Conservation (phyloP, 2,113 vertebrate genomes). For the Asarcornis scutulata region DNA sequence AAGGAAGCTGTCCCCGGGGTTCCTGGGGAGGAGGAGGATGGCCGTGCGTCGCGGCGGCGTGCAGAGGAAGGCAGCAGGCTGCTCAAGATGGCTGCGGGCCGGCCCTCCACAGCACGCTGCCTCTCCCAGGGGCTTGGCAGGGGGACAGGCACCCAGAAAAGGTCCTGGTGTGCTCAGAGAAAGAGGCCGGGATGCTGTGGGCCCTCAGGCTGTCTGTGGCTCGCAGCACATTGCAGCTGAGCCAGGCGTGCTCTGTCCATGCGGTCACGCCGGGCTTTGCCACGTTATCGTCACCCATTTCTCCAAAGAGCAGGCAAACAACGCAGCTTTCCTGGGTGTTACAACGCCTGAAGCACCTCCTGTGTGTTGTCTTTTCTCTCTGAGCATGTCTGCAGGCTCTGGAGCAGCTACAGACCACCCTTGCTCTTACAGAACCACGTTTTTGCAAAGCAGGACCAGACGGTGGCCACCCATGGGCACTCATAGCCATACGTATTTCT, state of each 20-base stretch:
- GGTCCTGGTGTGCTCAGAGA: accelerated
- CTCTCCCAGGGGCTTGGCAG: not conserved
- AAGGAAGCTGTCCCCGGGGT: not conserved
- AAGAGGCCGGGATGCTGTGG: not conserved
- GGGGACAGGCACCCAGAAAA: not conserved
- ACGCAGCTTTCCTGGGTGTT: not conserved
- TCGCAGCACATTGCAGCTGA: not conserved
- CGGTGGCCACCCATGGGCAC: not conserved
- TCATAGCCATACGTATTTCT: not conserved
- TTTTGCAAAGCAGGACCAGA: not conserved
- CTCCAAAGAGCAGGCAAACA: not conserved
- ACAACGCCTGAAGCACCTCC: not conserved
- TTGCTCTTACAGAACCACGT: not conserved
- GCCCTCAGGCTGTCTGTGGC: too few relatives aligned
- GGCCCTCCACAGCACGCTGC: not conserved
- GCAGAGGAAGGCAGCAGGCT: not conserved
- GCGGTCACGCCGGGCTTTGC: not conserved
- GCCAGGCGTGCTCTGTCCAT: too few relatives aligned
- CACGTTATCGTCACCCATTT: not conserved
- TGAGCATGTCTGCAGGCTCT: not conserved
- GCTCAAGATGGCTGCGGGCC: constrained; percentile 10
- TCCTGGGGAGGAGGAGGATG: not conserved
- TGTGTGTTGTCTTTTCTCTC: not conserved
- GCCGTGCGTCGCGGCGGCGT: accelerated
- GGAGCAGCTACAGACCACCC: too few relatives aligned